Evolutionary conservation across 2,797 vertebrate genomes (phyloP).

Genomic region (Pangasius mekongensis): DNA sequence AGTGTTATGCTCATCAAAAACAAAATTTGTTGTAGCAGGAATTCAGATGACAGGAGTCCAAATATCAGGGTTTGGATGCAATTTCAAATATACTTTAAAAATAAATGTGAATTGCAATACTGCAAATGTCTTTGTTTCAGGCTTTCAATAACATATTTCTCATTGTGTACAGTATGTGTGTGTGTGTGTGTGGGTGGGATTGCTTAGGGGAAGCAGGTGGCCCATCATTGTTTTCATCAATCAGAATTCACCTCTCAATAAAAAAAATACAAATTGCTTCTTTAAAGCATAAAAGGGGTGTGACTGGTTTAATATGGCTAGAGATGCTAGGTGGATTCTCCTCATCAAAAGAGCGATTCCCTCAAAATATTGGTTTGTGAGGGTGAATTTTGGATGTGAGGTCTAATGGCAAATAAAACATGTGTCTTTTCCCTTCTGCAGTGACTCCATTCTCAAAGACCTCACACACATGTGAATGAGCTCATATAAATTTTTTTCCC

Average conservation of each 20-base stretch:
- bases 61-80: background rate
- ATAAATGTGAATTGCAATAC: background rate
- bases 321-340: background rate
- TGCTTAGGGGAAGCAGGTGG: background rate
- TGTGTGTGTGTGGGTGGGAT: no score
- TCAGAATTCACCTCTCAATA: background rate
- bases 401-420: background rate
- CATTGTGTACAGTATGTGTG: no score
- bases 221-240: background rate
- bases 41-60: background rate
- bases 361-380: background rate
- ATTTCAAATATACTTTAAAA: background rate
- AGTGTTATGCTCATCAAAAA: background rate
- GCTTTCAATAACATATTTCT: background rate
- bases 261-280: background rate
- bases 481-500: slow-evolving; percentile 15
- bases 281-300: background rate
- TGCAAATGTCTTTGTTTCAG: background rate
- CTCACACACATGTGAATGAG: slow-evolving; percentile 13
- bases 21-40: background rate
- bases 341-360: background rate
- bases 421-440: background rate
- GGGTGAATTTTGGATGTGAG: background rate
- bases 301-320: background rate
- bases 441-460: slow-evolving; percentile 6